Evolutionary conservation across 2,113 vertebrate species (phyloP).

Genomic region (Perca flavescens): DNA sequence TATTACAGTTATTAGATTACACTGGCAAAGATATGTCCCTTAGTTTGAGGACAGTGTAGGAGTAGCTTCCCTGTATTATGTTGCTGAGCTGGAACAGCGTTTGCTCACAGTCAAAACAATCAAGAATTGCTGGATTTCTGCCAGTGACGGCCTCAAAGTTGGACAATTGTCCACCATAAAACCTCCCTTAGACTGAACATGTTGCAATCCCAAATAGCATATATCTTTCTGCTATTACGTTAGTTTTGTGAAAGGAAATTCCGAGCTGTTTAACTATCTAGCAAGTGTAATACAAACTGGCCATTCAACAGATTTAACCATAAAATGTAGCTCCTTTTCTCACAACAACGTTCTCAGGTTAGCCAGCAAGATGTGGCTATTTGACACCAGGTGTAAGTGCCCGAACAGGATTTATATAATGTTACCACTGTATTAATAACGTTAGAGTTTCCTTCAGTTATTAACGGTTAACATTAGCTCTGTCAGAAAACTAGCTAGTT

Average conservation of each 20-base stretch:
- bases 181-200: not conserved
- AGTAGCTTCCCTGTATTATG: constrained; percentile 49
- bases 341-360: not conserved
- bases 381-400: no score
- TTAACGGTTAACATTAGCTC: not conserved
- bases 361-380: not conserved
- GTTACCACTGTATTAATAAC: not conserved
- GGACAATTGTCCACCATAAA: constrained; percentile 60
- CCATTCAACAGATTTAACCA: not conserved
- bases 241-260: not conserved
- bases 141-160: constrained; percentile 50
- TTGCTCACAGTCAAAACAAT: constrained; percentile 73
- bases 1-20: constrained; percentile 53
- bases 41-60: constrained; percentile 12
- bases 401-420: not conserved
- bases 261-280: not conserved
- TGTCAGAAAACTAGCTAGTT: not conserved
- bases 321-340: not conserved
- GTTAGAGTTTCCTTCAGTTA: not conserved
- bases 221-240: not conserved
- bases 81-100: constrained; percentile 60
- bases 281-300: not conserved
- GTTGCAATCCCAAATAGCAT: not conserved
- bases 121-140: constrained; percentile 68
- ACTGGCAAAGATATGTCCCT: constrained; percentile 29